phyloP scores from a whole-genome alignment of 1,140 invertebrate species.

The Tyrophagus putrescentiae region DNA sequence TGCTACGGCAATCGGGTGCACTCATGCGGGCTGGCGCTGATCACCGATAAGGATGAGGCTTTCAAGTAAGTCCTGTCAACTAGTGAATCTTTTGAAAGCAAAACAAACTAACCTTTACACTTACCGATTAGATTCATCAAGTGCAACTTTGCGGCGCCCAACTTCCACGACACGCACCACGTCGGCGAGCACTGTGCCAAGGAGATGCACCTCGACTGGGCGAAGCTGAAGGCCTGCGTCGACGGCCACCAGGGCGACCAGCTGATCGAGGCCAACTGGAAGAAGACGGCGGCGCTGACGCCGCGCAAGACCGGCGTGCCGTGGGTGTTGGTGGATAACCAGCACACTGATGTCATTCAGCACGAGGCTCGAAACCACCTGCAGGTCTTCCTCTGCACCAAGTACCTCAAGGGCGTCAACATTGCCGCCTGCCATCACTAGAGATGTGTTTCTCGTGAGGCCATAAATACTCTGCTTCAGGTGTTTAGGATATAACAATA shows the following conservation, averaged over 20 bases:
- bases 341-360: neutral
- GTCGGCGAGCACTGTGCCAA: neutral
- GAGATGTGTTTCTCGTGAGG: too few species aligned
- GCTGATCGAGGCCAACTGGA: neutral
- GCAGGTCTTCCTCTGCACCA: neutral
- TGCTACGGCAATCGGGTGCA: constrained; percentile 27
- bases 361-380: neutral
- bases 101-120: too few species aligned
- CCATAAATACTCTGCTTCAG: too few species aligned
- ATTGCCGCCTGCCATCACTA: neutral
- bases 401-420: neutral
- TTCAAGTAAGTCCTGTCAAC: too few species aligned
- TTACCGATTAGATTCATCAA: neutral
- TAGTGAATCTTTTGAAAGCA: too few species aligned
- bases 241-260: neutral
- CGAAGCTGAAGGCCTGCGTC: neutral
- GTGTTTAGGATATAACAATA: too few species aligned
- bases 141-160: neutral
- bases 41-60: neutral
- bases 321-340: constrained; percentile 4
- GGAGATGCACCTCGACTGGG: neutral
- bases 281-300: neutral
- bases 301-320: neutral
- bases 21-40: constrained; percentile 22
- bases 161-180: neutral